These are phyloP conservation scores for Telmatochromis brachygnathus DNA, from an alignment of 2,113 vertebrate genomes.

Conservation along the genomic window DNA sequence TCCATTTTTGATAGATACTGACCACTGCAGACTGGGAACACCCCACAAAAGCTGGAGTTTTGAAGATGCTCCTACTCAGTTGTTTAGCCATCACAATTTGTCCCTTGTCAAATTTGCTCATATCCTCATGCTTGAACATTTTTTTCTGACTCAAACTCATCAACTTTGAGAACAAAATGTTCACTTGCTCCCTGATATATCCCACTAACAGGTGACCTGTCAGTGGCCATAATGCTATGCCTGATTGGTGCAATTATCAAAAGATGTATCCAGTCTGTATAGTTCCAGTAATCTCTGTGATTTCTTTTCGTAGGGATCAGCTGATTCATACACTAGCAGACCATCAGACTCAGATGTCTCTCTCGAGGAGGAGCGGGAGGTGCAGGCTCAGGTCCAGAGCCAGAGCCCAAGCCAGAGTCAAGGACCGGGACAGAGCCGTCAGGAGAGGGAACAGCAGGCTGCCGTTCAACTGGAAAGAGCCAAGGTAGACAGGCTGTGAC, in stretches of 20 bases:
- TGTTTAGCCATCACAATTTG: neutral
- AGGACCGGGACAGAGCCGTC: slow-evolving; percentile 77
- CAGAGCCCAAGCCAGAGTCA: slow-evolving; percentile 74
- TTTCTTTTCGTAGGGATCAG: slow-evolving; percentile 81
- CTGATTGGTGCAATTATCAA: neutral
- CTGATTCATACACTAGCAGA: slow-evolving; percentile 98
- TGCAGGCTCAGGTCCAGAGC: slow-evolving; percentile 69
- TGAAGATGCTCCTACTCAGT: neutral
- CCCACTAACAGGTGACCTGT: neutral
- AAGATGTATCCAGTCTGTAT: neutral
- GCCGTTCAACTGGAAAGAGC: slow-evolving; percentile 92
- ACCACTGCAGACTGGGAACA: neutral
- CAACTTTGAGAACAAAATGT: neutral
- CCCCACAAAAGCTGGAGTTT: neutral
- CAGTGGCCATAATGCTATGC: neutral
- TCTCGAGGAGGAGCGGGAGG: slow-evolving; percentile 95
- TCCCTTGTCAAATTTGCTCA: neutral
- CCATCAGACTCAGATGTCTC: slow-evolving; percentile 99
- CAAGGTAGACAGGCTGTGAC: slow-evolving; percentile 71
- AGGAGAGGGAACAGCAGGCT: slow-evolving; percentile 92
- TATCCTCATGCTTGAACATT: neutral
- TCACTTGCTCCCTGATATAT: neutral
- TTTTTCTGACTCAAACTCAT: neutral
- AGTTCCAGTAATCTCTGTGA: neutral
- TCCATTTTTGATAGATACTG: neutral